Evolutionary conservation across 1,140 invertebrate species (phyloP), one percentile per base, ranked within the genome.

Genomic region (Drosophila erecta): DNA sequence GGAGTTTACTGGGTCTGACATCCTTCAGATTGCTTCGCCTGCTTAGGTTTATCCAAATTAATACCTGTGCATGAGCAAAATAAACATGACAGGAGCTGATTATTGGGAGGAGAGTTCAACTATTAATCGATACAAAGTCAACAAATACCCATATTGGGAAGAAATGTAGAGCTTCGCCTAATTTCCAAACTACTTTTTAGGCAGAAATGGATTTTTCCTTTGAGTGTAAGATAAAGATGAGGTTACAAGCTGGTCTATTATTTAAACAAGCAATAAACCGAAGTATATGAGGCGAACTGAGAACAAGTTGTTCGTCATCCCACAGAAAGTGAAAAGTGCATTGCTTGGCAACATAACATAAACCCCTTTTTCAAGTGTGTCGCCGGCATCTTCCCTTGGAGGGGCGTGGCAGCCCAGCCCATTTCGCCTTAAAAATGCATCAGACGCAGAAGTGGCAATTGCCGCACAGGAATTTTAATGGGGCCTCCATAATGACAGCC

Each of bases 401-500:
- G 47, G 24, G 44, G 22, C 43, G 50, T 40, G 59, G 11, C 14
- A 10, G 15, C 33, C 41, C 17, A 47, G 24, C 50, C 20, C 50
- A 69, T 69, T 55, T 55, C 40, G 22, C 22, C 41, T 20, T 35
- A 44, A 54, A 51, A 33, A n/a, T 41, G 33, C 41, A 65, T 2
- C 30, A 35, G 20, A 54, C 40, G 4, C 12, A 17, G 4, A 37
- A 66, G 47, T 69, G 65, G 62, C 61, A 69, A 69, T 66, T 67
- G 66, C 12, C 14, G 12, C 17, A 24, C 62, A 47, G 62, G 64
- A 70, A 70, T 70, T 67, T 70, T 46, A 30, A 70, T 47, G 64
- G 49, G 17, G 3, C 62, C 62, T 47, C 38, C 49, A 54, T 67
- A 60, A 76, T 76, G 55, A 55, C 72, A 76, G 72, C 12, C 54